A percentile compares a stretch with the other conserved stretches of the same genome.
Evolutionary conservation across 2,797 vertebrate species (phyloP).

Genomic region (Lacerta viridis): DNA sequence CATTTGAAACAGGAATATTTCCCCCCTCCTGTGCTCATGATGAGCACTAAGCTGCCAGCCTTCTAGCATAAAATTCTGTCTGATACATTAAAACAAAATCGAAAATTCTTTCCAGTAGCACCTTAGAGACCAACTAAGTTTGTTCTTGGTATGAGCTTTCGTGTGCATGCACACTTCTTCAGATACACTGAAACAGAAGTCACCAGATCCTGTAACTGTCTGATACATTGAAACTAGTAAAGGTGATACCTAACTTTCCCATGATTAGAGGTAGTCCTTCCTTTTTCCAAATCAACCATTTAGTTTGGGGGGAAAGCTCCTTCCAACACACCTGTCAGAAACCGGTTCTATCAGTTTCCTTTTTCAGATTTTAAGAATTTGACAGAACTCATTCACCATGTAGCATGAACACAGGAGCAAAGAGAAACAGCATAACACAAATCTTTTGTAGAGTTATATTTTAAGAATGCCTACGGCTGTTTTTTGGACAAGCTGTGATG

Average conservation of each 20-base stretch:
- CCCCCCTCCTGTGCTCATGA: neutral
- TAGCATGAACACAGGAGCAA: neutral
- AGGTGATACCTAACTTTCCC: slow-evolving; percentile 53
- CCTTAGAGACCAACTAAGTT: no score
- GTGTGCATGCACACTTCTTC: no score
- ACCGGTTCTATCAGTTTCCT: slow-evolving; percentile 15
- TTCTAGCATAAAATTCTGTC: slow-evolving; percentile 43
- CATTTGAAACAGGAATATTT: no score
- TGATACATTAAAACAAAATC: slow-evolving; percentile 58
- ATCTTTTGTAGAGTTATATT: neutral
- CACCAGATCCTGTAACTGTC: no score
- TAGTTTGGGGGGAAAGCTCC: slow-evolving; percentile 3
- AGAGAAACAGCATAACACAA: neutral
- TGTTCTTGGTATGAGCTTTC: no score
- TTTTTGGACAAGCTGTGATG: neutral
- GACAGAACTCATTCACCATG: neutral
- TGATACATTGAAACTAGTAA: slow-evolving; percentile 49
- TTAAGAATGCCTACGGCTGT: neutral
- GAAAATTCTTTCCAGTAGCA: no score
- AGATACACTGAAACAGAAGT: no score
- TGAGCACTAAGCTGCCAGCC: neutral
- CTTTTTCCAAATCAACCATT: slow-evolving; percentile 4
- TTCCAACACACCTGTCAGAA: neutral
- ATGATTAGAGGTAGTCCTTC: slow-evolving; percentile 42
- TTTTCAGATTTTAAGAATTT: slow-evolving; percentile 32